Conservation (phyloP, 2,888 invertebrate species). For the Reticulitermes lucifugus region DNA sequence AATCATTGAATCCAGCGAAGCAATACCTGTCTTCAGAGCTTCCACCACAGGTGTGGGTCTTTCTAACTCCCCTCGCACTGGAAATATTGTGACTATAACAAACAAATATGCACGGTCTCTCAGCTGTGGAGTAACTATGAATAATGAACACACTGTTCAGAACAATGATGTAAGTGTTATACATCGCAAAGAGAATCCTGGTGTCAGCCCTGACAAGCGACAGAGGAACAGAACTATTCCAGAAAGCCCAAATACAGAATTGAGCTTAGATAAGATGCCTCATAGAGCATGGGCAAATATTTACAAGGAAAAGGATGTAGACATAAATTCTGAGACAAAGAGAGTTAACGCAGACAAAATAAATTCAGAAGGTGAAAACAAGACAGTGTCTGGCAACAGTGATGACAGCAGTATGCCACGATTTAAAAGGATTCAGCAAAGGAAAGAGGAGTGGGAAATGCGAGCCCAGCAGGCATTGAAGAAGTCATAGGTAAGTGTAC, state of each 20-base stretch:
- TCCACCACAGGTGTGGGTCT: conserved; percentile 15
- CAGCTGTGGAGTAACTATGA: conserved; percentile 17
- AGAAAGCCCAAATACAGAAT: conserved; percentile 44
- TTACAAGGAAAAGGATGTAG: conserved; percentile 48
- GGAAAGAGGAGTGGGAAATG: conserved; percentile 83
- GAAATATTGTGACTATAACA: neutral
- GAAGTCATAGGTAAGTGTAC: conserved; percentile 43
- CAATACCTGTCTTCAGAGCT: conserved; percentile 19
- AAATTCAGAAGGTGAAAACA: conserved; percentile 3
- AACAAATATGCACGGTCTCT: conserved; percentile 38
- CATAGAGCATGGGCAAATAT: conserved; percentile 52
- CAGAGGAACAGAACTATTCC: conserved; percentile 53
- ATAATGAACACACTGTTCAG: conserved; percentile 36
- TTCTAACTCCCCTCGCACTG: conserved; percentile 29
- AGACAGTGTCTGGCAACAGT: conserved; percentile 13
- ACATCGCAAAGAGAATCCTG: conserved; percentile 52
- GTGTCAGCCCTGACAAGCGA: conserved; percentile 52
- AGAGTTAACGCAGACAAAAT: conserved; percentile 36
- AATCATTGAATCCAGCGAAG: conserved; percentile 40
- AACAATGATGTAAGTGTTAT: conserved; percentile 5
- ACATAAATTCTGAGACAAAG: conserved; percentile 45
- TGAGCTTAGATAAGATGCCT: conserved; percentile 49
- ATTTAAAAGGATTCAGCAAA: conserved; percentile 80
- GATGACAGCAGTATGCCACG: conserved; percentile 63
- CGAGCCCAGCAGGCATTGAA: conserved; percentile 74